Conservation (phyloP, 2,113 vertebrate genomes). For the Todiramphus saurophagus region DNA sequence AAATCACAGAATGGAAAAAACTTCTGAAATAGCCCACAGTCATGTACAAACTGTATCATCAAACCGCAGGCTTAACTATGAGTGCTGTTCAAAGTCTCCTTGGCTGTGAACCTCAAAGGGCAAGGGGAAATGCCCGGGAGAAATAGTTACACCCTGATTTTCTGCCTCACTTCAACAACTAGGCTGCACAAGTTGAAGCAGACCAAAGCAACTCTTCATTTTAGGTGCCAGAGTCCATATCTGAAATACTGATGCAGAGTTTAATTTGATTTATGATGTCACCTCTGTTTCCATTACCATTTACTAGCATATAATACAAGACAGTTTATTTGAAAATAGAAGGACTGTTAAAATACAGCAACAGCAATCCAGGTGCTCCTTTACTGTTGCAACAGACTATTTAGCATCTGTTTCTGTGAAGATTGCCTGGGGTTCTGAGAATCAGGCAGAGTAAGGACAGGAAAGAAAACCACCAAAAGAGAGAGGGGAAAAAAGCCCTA, state of each 20-base stretch:
- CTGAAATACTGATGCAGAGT: background rate
- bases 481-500: conserved; percentile 44
- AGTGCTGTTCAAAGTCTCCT: background rate
- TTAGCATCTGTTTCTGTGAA: conserved; percentile 49
- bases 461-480: conserved; percentile 57
- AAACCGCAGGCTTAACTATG: background rate
- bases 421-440: conserved; percentile 52
- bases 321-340: background rate
- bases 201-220: background rate
- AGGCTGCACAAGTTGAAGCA: background rate
- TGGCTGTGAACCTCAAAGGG: background rate
- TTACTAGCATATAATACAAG: background rate
- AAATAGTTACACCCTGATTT: background rate
- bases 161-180: background rate
- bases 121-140: background rate
- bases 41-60: background rate
- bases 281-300: background rate
- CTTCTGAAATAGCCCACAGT: background rate
- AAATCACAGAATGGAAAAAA: background rate
- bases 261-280: background rate
- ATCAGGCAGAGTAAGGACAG: background rate
- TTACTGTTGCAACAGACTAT: background rate
- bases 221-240: background rate
- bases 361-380: background rate
- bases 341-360: background rate